Evolutionary conservation across 1,140 invertebrate species (phyloP), one percentile per base, ranked within the genome.

Genomic region (Drosophila arawakana): DNA sequence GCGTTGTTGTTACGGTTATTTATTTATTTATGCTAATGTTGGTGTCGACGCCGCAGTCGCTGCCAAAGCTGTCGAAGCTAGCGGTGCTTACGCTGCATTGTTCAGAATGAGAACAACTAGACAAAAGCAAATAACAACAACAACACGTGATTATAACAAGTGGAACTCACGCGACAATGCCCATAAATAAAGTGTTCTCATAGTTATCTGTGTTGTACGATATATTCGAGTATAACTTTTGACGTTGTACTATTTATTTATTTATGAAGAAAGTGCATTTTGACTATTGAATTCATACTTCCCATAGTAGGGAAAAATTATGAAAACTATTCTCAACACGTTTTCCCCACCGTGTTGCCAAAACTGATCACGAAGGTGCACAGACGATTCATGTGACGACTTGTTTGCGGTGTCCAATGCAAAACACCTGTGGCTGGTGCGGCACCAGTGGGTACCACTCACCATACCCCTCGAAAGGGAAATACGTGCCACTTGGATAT

Each of bases 21-120:
- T 88, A 86, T 86, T 86, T 86, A 88, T 88, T 88, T 88, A 88
- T 88, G 84, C 77, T 88, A 89, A 88, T 88, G 80, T 75, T 72
- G 80, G 60, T 83, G 72, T 60, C 71, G 67, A 67, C 78, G 59
- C 18, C 63, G 68, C 52, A 61, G 44, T 10, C 67, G 34, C 11
- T 34, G 30, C 3, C 25, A 7, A 2, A 8, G 60, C 8, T 55
- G 62, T 2, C 18, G 57, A 46, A 21, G 43, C 5, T 15, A 47
- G 34, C 43, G 50, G 43, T 49, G 80, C 81, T 88, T 76, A 82
- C 79, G 79, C 10, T 75, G 80, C 83, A 80, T 80, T 83, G 83
- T 88, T 80, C 79, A 86, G 80, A 86, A 88, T 86, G 83, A 80
- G 83, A 86, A 86, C 83, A 88, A 59, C 73, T 69, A 74, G 43